A percentile compares a stretch with the other conserved stretches of the same genome.
phyloP scores from a whole-genome alignment of 2,113 vertebrate genomes.

The Chauna torquata region DNA sequence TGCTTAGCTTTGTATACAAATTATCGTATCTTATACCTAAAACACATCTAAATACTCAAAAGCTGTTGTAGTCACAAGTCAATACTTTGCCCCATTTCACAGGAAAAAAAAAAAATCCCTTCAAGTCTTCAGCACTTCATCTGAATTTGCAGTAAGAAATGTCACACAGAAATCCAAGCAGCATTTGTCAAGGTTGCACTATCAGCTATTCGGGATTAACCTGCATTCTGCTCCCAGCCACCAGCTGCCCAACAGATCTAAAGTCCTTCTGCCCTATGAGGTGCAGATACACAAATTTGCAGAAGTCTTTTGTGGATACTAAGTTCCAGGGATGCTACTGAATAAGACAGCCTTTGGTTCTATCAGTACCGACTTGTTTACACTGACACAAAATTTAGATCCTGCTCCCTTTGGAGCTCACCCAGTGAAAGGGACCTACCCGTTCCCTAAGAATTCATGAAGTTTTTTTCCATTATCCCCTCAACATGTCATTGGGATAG shows the following conservation, averaged over 20 bases:
- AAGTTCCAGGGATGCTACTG: background rate
- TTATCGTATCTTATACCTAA: background rate
- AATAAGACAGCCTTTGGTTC: background rate
- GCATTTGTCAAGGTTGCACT: background rate
- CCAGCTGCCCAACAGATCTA: background rate
- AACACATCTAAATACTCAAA: background rate
- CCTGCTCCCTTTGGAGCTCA: background rate
- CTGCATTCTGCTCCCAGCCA: background rate
- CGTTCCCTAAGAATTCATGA: background rate
- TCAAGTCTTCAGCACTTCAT: background rate
- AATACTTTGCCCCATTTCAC: background rate
- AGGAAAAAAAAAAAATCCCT: background rate
- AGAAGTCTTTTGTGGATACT: background rate
- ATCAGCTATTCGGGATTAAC: background rate
- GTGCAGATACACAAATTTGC: background rate
- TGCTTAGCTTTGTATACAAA: background rate
- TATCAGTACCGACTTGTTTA: background rate
- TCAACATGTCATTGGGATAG: background rate
- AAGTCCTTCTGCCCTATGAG: background rate
- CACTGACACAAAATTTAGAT: background rate
- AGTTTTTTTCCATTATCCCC: background rate
- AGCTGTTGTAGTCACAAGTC: background rate
- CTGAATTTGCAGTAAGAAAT: background rate
- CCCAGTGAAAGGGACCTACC: background rate
- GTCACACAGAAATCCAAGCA: background rate